phyloP scores from a whole-genome alignment of 2,888 invertebrate genomes.

The Eupithecia dodoneata region DNA sequence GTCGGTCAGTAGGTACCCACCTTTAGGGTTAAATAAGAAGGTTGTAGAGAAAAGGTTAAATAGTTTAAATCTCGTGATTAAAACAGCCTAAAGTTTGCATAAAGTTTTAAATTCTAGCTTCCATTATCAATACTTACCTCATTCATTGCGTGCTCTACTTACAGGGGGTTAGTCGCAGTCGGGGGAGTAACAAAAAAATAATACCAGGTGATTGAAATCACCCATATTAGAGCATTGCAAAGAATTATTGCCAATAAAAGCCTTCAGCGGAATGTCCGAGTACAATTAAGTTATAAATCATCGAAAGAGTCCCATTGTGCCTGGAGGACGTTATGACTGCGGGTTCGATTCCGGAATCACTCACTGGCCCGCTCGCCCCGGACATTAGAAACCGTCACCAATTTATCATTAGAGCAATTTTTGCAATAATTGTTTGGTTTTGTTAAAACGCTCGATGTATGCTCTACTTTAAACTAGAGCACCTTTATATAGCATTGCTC shows the following conservation, averaged over 20 bases:
- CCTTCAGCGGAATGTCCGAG: constrained; percentile 66
- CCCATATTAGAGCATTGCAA: constrained; percentile 50
- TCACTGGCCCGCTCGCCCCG: constrained; percentile 62
- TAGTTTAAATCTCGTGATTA: background rate
- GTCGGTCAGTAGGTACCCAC: no score
- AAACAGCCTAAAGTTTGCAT: background rate
- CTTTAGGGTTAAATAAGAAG: no score
- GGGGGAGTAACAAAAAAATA: constrained; percentile 31
- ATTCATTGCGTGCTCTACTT: constrained; percentile 15
- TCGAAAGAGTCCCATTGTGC: constrained; percentile 74
- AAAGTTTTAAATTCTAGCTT: no score
- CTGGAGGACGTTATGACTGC: constrained; percentile 81
- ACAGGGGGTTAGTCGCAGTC: constrained; percentile 7
- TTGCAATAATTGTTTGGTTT: constrained; percentile 82
- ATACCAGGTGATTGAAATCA: constrained; percentile 43
- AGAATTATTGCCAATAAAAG: constrained; percentile 71
- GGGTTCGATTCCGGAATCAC: constrained; percentile 71
- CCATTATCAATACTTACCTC: background rate
- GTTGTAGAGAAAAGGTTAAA: no score
- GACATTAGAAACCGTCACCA: constrained; percentile 81
- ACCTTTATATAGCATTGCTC: background rate
- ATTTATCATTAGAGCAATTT: constrained; percentile 84
- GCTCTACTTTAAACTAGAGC: constrained; percentile 59
- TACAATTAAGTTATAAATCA: constrained; percentile 83
- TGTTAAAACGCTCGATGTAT: constrained; percentile 55